Base-by-base conservation (phyloP, 2,797 vertebrate genomes). In the Syngnathus acus region DNA sequence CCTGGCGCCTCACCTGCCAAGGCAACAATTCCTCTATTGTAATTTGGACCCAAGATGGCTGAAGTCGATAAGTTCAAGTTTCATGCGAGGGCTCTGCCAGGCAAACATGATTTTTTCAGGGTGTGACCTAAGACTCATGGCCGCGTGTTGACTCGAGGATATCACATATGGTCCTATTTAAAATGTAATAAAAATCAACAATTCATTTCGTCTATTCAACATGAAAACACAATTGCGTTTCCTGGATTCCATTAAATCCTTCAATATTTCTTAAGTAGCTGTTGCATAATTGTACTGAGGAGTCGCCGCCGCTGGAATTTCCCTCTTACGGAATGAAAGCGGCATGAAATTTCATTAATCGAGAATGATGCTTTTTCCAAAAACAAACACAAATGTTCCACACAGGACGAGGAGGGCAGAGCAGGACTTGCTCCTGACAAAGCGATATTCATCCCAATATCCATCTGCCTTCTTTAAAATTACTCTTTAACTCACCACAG, bases 131-230 rank as follows among this genome's bases (percentile, higher is more conserved):
- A 39, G 16, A 23, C 57, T 59, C 55, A 59, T 59, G 58, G 13
- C 58, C 17, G 32, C 58, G 7, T 61, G 37, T 38, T 32, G 37
- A 78, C 62, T 72, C 68, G 51, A 75, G 66, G 61, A 66, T 68
- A 65, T 72, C 82, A 80, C 78, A 84, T 75, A 82, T 80, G 75
- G 69, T 62, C 73, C 71, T 73, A 74, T 77, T 84, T 79, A 75
- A 11, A 79, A 70, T 54, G 43, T 64, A 77, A 73, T 64, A 75
- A 70, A 76, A 74, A 62, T 67, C 58, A 65, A 70, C 62, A 80
- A 69, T 71, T 71, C 62, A 48, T 72, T 73, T 75, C 53, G 68
- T 53, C 47, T 67, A 55, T 62, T 62, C 77, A 68, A 65, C 72
- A 65, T 77, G 72, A 79, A 81, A 77, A 40, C 62, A 70, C 72